A percentile compares a stretch with the other conserved stretches of the same genome.
Conservation (phyloP, 2,113 vertebrate species). For the Sitta europaea region DNA sequence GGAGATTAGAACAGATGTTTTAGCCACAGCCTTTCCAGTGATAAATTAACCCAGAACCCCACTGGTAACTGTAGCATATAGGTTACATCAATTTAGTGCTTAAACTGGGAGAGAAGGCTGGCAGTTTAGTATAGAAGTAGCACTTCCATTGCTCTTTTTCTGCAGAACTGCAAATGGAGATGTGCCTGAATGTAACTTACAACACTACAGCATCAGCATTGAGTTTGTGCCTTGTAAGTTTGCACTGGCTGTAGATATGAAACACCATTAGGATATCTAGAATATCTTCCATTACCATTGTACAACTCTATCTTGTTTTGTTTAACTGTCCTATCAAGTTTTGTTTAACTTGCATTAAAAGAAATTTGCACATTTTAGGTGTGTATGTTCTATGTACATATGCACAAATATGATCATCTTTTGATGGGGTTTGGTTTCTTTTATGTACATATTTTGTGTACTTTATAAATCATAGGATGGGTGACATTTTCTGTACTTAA, state of each 20-base stretch:
- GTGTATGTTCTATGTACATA: constrained; percentile 2
- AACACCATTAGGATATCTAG: not conserved
- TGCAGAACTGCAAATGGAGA: constrained; percentile 4
- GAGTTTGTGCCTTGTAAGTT: constrained; percentile 77
- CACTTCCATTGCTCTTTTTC: not conserved
- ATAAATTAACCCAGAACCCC: not conserved
- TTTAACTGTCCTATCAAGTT: constrained; percentile 50
- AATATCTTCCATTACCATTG: not conserved
- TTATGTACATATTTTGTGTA: constrained; percentile 66
- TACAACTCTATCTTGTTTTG: constrained; percentile 22
- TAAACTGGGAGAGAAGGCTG: constrained; percentile 31
- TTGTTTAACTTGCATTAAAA: constrained; percentile 51
- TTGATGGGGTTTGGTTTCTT: constrained; percentile 44
- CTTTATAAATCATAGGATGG: constrained; percentile 66
- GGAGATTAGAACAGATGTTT: not conserved
- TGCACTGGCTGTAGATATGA: constrained; percentile 55
- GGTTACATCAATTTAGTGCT: constrained; percentile 5
- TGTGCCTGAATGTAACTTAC: constrained; percentile 52
- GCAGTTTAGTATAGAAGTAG: constrained; percentile 10
- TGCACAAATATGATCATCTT: constrained; percentile 40
- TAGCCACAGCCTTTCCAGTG: constrained; percentile 1
- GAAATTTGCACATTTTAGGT: constrained; percentile 68
- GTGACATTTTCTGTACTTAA: constrained; percentile 48
- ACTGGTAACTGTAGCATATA: not conserved
- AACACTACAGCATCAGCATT: constrained; percentile 43